Base-by-base conservation (phyloP, 2,113 vertebrate species). In the Cyprinodon tularosa region DNA sequence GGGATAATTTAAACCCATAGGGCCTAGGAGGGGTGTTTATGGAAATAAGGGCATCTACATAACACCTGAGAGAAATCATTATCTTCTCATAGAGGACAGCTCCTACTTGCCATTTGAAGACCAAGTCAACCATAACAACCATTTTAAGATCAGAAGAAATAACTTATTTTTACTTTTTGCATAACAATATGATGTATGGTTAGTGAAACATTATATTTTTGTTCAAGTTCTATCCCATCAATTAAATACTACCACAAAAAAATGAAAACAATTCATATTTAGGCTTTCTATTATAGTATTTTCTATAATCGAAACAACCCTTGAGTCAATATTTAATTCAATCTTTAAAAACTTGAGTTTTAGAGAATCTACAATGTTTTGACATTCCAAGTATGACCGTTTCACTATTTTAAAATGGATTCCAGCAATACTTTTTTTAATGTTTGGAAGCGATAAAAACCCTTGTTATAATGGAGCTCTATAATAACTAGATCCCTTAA, bases 61-160 rank as follows among this genome's bases (percentile, higher is more conserved):
- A 14, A 42, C 15, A 45, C 40, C 39, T 66, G 50, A 62, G 72
- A 74, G 45, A 62, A 77, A 66, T 67, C 1, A 36, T 13, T 63
- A 29, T 45, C 39, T 50, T 11, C 59, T 74, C 63, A 72, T 50
- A n/a, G 20, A 3, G 36, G 13, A 37, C 53, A 37, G 8, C 10
- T 29, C 36, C 50, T 38, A 17, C 42, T 64, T 62, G 10, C 12
- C 15, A 13, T 64, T 47, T 74, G 50, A 12, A n/a, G 22, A 12
- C 59, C 36, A 72, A 0, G 45, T 68, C 38, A 45, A 73, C 61
- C 40, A 20, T n/a, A 37, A 40, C 66, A 64, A 73, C 1, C 2
- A 8, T 62, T 37, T 37, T 39, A 40, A 63, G 15, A 10, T 39
- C 38, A 64, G 39, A 42, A 2, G 40, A 17, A 4, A 63, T 3